phyloP scores from a whole-genome alignment of 2,888 invertebrate species.

The Lasioglossum zephyrum region DNA sequence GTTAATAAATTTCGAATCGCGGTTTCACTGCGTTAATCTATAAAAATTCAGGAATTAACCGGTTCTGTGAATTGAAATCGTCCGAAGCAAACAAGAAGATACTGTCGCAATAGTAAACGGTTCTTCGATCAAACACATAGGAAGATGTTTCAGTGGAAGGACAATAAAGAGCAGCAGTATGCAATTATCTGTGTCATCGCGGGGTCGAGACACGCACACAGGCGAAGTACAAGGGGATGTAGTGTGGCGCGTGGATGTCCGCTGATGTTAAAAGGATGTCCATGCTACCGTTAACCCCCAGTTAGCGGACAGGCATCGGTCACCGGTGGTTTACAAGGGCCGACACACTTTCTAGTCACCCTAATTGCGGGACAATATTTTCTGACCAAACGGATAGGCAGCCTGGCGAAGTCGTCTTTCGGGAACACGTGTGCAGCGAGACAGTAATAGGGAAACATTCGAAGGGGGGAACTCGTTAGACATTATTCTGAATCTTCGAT shows the following conservation, averaged over 20 bases:
- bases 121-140: neutral
- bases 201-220: conserved; percentile 29
- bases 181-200: conserved; percentile 65
- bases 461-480: neutral
- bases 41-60: neutral
- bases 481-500: neutral
- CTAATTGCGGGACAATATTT: conserved; percentile 56
- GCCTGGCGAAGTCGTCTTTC: neutral
- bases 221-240: conserved; percentile 23
- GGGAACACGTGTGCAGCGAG: neutral
- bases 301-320: conserved; percentile 55
- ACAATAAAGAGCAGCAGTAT: conserved; percentile 52
- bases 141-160: conserved; percentile 14
- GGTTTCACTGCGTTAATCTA: neutral
- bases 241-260: conserved; percentile 28
- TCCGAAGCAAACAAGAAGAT: neutral
- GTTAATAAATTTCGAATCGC: too few relatives aligned
- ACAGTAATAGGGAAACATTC: neutral
- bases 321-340: conserved; percentile 27
- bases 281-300: conserved; percentile 42
- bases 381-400: conserved; percentile 25
- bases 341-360: conserved; percentile 38
- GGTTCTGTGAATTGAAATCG: neutral
- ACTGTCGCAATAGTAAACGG: neutral
- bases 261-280: conserved; percentile 55